Conservation (phyloP, 1,140 invertebrate species). For the Tetramorium parvispinum region DNA sequence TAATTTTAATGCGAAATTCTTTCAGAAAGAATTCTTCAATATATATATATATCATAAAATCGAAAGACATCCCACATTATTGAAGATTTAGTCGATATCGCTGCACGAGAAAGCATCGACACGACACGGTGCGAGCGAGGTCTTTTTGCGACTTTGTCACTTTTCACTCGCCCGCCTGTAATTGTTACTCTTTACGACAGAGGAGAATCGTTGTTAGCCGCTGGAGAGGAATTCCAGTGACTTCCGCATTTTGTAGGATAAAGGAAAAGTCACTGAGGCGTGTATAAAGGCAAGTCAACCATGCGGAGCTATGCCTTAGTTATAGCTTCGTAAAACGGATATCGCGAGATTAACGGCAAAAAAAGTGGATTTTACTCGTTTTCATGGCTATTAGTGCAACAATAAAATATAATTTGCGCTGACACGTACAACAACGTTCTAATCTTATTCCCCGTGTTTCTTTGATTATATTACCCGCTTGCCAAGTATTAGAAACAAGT, state of each 20-base stretch:
- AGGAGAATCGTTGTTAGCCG: constrained; percentile 63
- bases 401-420: constrained; percentile 62
- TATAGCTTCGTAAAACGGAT: constrained; percentile 71
- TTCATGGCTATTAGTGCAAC: constrained; percentile 57
- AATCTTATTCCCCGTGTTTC: constrained; percentile 1
- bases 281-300: constrained; percentile 67
- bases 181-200: constrained; percentile 70
- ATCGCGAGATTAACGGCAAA: constrained; percentile 65
- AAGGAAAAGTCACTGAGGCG: constrained; percentile 70
- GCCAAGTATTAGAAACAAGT: not conserved
- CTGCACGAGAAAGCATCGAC: constrained; percentile 39
- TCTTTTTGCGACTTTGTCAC: constrained; percentile 57
- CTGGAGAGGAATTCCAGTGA: constrained; percentile 66
- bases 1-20: not conserved
- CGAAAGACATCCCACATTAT: not conserved
- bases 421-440: constrained; percentile 8
- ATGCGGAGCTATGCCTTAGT: constrained; percentile 69
- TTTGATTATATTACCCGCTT: not conserved
- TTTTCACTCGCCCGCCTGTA: constrained; percentile 52
- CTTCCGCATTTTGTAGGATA: constrained; percentile 73
- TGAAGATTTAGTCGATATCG: constrained; percentile 34
- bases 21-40: not conserved
- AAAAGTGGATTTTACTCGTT: constrained; percentile 67
- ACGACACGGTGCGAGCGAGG: constrained; percentile 17
- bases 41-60: not conserved